Percentiles rank a stretch among this genome's conserved stretches.
Conservation (phyloP, 2,888 invertebrate species). For the Lasioglossum pauxillum region DNA sequence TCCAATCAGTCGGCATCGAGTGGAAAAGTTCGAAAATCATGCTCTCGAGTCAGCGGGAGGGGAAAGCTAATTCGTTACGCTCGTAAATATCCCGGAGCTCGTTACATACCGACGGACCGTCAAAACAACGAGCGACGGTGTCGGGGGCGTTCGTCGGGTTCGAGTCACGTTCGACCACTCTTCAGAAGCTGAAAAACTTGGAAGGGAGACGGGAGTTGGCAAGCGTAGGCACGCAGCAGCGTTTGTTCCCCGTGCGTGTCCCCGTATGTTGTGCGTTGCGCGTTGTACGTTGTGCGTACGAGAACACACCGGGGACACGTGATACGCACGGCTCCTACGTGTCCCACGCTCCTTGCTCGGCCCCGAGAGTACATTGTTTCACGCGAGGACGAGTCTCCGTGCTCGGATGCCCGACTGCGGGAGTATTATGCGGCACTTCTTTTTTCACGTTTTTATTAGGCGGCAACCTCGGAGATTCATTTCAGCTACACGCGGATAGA, state of each 20-base stretch:
- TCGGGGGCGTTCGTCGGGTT: conserved; percentile 29
- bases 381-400: conserved; percentile 26
- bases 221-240: not conserved
- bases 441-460: not conserved
- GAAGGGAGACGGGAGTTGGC: conserved; percentile 35
- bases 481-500: not conserved
- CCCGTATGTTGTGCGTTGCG: conserved; percentile 2
- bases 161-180: conserved; percentile 67
- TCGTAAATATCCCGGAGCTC: conserved; percentile 42
- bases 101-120: conserved; percentile 39
- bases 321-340: conserved; percentile 39
- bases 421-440: not conserved
- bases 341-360: conserved; percentile 54
- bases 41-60: not conserved
- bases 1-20: not conserved
- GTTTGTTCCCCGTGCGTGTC: conserved; percentile 19
- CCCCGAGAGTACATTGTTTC: conserved; percentile 42
- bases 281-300: conserved; percentile 23
- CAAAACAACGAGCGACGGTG: conserved; percentile 37
- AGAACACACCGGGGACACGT: conserved; percentile 50
- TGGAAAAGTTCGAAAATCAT: not conserved
- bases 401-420: not conserved
- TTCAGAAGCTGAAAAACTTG: conserved; percentile 19
- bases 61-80: conserved; percentile 46
- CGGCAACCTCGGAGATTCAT: not conserved